These are phyloP conservation scores for Exocentrus adspersus DNA, from an alignment of 2,888 invertebrate genomes.

Conservation along the genomic window DNA sequence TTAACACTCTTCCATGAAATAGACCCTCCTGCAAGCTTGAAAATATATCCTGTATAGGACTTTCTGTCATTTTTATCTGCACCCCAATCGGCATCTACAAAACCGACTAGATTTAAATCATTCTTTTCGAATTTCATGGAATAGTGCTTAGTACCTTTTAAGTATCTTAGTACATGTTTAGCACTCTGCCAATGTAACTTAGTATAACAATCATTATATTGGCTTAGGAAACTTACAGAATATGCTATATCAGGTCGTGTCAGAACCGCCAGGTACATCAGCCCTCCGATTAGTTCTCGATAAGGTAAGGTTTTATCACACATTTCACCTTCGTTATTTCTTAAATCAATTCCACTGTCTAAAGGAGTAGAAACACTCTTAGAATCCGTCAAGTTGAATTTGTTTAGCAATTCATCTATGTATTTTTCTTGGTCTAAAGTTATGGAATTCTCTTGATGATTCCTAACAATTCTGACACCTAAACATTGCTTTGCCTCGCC, in stretches of 20 bases:
- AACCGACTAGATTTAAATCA: neutral
- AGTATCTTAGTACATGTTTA: neutral
- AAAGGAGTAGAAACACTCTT: slow-evolving; percentile 21
- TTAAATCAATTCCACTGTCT: slow-evolving; percentile 10
- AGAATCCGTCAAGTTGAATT: slow-evolving; percentile 4
- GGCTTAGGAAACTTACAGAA: neutral
- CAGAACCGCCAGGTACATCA: neutral
- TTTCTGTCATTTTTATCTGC: neutral
- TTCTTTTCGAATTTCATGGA: neutral
- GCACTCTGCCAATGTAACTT: neutral
- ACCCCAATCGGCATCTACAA: neutral
- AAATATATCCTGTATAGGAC: neutral
- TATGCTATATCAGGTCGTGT: neutral
- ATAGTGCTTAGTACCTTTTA: slow-evolving; percentile 4
- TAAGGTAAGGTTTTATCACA: slow-evolving; percentile 13
- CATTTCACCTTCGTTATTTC: slow-evolving; percentile 2
- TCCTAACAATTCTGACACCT: slow-evolving; percentile 29
- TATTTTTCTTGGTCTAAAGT: slow-evolving; percentile 34
- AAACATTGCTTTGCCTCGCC: slow-evolving; percentile 33
- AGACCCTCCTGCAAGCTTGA: too few relatives aligned
- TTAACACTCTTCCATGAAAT: too few relatives aligned
- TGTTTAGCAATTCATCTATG: slow-evolving; percentile 22
- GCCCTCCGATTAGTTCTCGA: neutral
- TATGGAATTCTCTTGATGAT: slow-evolving; percentile 23
- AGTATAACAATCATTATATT: neutral